phyloP scores from a whole-genome alignment of 2,113 vertebrate species.

The Cairina moschata region DNA sequence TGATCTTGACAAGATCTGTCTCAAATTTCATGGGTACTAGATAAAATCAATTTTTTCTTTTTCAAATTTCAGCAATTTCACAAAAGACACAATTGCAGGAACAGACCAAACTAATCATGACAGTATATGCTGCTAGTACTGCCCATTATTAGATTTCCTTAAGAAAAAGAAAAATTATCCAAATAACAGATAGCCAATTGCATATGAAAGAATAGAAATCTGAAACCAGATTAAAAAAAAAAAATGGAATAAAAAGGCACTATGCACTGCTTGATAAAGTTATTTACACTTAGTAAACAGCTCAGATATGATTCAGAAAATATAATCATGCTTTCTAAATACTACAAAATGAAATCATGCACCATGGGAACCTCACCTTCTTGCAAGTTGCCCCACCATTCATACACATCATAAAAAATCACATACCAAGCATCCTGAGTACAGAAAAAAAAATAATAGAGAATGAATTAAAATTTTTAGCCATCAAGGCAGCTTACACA shows the following conservation, averaged over 20 bases:
- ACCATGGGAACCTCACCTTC: not conserved
- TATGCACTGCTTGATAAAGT: not conserved
- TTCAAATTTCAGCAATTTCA: not conserved
- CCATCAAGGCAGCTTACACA: not conserved
- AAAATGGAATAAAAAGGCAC: not conserved
- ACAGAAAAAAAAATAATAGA: constrained; percentile 8
- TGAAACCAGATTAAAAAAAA: not conserved
- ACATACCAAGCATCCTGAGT: not conserved
- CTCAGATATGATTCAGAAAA: not conserved
- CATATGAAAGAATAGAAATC: not conserved
- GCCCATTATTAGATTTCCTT: not conserved
- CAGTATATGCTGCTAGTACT: not conserved
- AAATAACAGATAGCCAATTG: not conserved
- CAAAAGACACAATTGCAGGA: not conserved
- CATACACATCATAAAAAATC: not conserved
- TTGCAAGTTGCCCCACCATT: not conserved
- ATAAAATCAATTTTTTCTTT: not conserved
- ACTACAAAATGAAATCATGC: not conserved
- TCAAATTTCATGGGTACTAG: not conserved
- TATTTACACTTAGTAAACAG: not conserved
- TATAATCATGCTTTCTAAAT: not conserved
- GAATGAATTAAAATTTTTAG: not conserved
- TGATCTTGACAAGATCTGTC: not conserved
- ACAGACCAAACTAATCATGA: not conserved
- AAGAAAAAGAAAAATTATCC: not conserved